Conservation (phyloP, 2,113 vertebrate species). For the Alouatta palliata region DNA sequence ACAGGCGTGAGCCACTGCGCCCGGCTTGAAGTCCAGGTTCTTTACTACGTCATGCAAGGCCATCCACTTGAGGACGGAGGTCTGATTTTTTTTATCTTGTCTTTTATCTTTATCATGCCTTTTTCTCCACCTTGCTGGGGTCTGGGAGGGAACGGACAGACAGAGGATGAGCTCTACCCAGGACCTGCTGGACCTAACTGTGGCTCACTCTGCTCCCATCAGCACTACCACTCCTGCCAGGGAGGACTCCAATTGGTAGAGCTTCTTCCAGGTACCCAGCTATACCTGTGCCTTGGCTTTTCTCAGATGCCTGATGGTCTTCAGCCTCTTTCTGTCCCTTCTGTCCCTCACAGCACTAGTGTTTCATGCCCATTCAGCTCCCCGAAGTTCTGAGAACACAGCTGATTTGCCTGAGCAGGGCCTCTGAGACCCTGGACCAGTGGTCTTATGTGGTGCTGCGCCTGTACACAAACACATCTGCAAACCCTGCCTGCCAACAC, state of each 20-base stretch:
- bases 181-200: background rate
- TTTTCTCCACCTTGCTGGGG: background rate
- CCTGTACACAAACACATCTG: fast-evolving
- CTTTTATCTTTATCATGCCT: background rate
- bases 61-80: background rate
- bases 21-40: background rate
- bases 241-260: fast-evolving
- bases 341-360: background rate
- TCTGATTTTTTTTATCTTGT: too few species aligned
- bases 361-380: background rate
- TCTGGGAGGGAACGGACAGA: fast-evolving
- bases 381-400: fast-evolving
- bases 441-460: fast-evolving
- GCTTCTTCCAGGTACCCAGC: background rate
- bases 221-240: background rate
- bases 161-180: background rate
- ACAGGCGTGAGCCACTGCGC: too few species aligned
- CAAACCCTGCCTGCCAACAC: fast-evolving
- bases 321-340: background rate
- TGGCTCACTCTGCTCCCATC: fast-evolving
- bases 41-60: background rate
- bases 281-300: background rate
- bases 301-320: background rate
- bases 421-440: background rate
- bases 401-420: fast-evolving